Base-by-base conservation (phyloP, 2,888 invertebrate genomes). In the Entomobrya proxima region DNA sequence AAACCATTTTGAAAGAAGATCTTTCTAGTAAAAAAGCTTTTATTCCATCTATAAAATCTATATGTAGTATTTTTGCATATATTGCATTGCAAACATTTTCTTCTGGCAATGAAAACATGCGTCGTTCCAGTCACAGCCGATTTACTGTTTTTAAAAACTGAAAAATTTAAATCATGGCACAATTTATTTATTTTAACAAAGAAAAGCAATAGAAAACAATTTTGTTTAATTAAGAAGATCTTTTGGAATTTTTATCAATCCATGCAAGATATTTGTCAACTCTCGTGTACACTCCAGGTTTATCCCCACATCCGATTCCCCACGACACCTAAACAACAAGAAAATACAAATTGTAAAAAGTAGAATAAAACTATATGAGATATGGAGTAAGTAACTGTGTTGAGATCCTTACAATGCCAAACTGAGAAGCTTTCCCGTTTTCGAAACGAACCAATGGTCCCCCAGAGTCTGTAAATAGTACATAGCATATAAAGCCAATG, bases 271-370 rank as follows among this genome's bases (percentile, higher is more conserved):
- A 96, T 90, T 95, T 94, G 67, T 96, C 95, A 86, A 97, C 95
- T 90, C 97, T 94, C 0, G 97, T 96, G 92, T 97, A 97, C 2
- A 97, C 97, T 18, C 97, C 97, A 0, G 97, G 97, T 91, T 96
- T 77, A 3, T 74, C 96, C 21, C 96, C 96, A 40, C 86, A 85
- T 1, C 86, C 89, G 35, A 82, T 77, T 11, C 88, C 88, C 86
- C 86, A 89, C 1, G 86, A 87, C 4, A 64, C 64, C 55, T 55
- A 24, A 55, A 52, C 6, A n/a, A 40, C 44, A 18, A 52, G 6
- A 15, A 52, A 52, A 52, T 6, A 52, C n/a, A 58, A 27, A 58
- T 55, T n/a, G 6, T 5, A 52, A 52, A 6, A 5, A 52, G 5
- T 52, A 5, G n/a, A 11, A 15, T 5, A n/a, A 52, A 5, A n/a